Conservation (phyloP, 2,113 vertebrate genomes). For the Nycticebus coucang region DNA sequence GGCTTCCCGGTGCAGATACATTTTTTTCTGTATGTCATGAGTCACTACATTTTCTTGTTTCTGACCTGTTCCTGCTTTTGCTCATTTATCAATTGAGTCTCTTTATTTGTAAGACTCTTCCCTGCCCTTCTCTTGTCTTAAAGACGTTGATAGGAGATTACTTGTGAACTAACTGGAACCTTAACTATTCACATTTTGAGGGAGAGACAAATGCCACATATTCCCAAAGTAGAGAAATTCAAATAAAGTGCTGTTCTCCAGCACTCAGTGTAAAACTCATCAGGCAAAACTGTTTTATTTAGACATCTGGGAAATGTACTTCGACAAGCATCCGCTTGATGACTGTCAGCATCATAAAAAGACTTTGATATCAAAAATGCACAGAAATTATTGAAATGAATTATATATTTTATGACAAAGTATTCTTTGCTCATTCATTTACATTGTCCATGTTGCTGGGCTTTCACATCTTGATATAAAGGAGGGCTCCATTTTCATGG, state of each 20-base stretch:
- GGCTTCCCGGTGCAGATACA: background rate
- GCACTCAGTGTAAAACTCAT: slow-evolving; percentile 80
- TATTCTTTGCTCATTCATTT: slow-evolving; percentile 76
- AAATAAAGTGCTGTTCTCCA: slow-evolving; percentile 70
- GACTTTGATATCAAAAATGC: slow-evolving; percentile 83
- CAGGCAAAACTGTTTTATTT: slow-evolving; percentile 84
- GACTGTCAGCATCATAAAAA: slow-evolving; percentile 83
- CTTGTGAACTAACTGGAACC: slow-evolving; percentile 28
- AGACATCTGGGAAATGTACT: slow-evolving; percentile 84
- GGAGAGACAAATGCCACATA: slow-evolving; percentile 9
- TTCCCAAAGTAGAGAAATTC: slow-evolving; percentile 75
- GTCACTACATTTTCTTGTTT: slow-evolving; percentile 35
- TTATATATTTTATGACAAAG: slow-evolving; percentile 78
- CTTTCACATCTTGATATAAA: slow-evolving; percentile 80
- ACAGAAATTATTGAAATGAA: slow-evolving; percentile 81
- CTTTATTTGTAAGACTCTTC: slow-evolving; percentile 36
- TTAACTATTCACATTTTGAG: slow-evolving; percentile 43
- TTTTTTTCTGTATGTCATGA: background rate
- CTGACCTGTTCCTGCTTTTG: background rate
- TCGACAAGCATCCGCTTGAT: slow-evolving; percentile 84
- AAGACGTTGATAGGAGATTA: background rate
- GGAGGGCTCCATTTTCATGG: slow-evolving; percentile 71
- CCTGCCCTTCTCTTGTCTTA: background rate
- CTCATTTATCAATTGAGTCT: background rate
- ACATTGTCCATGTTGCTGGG: slow-evolving; percentile 79